Evolutionary conservation across 2,113 vertebrate species (phyloP).

Genomic region (Epinephelus moara): DNA sequence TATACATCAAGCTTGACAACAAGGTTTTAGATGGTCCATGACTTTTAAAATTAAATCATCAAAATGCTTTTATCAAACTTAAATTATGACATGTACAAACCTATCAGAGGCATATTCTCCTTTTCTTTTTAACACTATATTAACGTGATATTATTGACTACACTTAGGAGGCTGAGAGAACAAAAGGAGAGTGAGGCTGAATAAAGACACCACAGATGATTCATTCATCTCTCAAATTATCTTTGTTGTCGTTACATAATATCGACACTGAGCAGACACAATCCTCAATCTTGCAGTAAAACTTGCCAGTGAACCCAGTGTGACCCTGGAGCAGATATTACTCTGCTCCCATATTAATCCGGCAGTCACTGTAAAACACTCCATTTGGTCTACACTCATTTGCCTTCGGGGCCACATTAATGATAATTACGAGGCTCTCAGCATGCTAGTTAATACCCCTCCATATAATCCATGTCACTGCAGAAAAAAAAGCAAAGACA

Average conservation of each 20-base stretch:
- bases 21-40: background rate
- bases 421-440: conserved; percentile 75
- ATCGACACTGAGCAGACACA: background rate
- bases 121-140: background rate
- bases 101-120: background rate
- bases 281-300: conserved; percentile 24
- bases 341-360: conserved; percentile 49
- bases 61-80: background rate
- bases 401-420: conserved; percentile 74
- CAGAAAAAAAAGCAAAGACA: conserved; percentile 19
- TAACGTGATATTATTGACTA: background rate
- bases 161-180: background rate
- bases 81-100: background rate
- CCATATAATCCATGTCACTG: conserved; percentile 58
- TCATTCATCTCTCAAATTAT: conserved; percentile 28
- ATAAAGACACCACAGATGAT: conserved; percentile 10
- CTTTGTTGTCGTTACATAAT: conserved; percentile 40
- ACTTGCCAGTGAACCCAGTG: conserved; percentile 59
- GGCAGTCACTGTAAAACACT: conserved; percentile 60
- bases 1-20: background rate
- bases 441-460: conserved; percentile 61
- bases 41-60: background rate
- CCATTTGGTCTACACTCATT: conserved; percentile 69
- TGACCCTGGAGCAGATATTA: conserved; percentile 64
- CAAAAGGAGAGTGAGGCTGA: background rate